These are phyloP conservation scores for Xenopus laevis DNA, from an alignment of 2,113 vertebrate species.

Conservation along the genomic window DNA sequence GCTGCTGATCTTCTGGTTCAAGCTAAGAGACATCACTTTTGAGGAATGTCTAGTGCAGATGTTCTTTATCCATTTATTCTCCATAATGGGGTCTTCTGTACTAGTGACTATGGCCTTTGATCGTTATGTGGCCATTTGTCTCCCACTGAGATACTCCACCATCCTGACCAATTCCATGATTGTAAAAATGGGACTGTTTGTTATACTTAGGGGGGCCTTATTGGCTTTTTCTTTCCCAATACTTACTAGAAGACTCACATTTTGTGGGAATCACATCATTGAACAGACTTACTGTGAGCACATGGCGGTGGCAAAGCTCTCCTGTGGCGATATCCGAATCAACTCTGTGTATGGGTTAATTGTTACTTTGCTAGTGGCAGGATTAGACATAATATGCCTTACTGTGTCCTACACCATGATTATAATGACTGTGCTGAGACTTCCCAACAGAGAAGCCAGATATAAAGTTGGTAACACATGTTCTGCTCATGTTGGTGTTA, in stretches of 20 bases:
- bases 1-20: too few relatives aligned
- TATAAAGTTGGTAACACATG: too few relatives aligned
- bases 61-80: conserved; percentile 53
- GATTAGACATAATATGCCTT: conserved; percentile 44
- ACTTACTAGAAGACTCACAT: conserved; percentile 49
- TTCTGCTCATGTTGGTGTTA: too few relatives aligned
- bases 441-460: too few relatives aligned
- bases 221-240: conserved; percentile 19
- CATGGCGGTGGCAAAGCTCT: conserved; percentile 44
- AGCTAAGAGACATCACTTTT: too few relatives aligned
- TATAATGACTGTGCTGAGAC: too few relatives aligned
- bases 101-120: conserved; percentile 19
- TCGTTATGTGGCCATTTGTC: too few relatives aligned
- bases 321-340: conserved; percentile 42
- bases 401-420: conserved; percentile 29
- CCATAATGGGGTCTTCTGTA: conserved; percentile 51
- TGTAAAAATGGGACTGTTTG: conserved; percentile 7
- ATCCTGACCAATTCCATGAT: too few relatives aligned
- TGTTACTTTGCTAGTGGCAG: conserved; percentile 20
- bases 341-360: conserved; percentile 44
- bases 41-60: conserved; percentile 54
- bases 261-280: conserved; percentile 46
- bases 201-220: conserved; percentile 38
- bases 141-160: too few relatives aligned
- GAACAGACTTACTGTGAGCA: conserved; percentile 50